phyloP scores from a whole-genome alignment of 2,888 invertebrate genomes.

The Amiota communis region DNA sequence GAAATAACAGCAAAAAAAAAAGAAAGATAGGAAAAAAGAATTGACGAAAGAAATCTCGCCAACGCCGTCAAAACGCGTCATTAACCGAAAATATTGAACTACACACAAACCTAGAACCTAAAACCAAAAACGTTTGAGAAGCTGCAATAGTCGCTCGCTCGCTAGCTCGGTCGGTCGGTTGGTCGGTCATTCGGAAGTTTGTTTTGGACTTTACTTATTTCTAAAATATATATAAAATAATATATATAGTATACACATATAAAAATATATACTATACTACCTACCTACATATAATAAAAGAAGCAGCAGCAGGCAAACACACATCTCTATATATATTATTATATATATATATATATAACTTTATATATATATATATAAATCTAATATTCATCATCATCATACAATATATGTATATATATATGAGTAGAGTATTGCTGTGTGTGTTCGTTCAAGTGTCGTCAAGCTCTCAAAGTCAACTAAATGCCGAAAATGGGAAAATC shows the following conservation, averaged over 20 bases:
- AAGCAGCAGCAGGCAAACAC: not conserved
- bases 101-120: slow-evolving; percentile 5
- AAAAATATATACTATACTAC: slow-evolving; percentile 57
- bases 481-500: not conserved
- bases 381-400: slow-evolving; percentile 30
- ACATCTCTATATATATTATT: slow-evolving; percentile 31
- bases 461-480: not conserved
- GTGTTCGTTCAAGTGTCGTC: slow-evolving; percentile 1
- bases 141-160: slow-evolving; percentile 42
- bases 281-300: slow-evolving; percentile 46
- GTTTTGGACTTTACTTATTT: slow-evolving; percentile 65
- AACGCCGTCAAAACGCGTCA: not conserved
- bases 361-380: slow-evolving; percentile 37
- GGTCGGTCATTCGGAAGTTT: slow-evolving; percentile 43
- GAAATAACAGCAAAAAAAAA: slow-evolving; percentile 60
- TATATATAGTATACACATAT: slow-evolving; percentile 35
- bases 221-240: slow-evolving; percentile 54
- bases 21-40: not conserved
- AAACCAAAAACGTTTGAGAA: slow-evolving; percentile 26
- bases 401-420: too few relatives aligned
- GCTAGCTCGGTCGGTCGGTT: slow-evolving; percentile 59
- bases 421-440: slow-evolving; percentile 41
- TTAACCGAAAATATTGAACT: not conserved
- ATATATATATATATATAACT: slow-evolving; percentile 36
- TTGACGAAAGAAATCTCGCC: not conserved